Base-by-base conservation (phyloP, 2,888 invertebrate species). In the Xanthorhoe spadicearia region DNA sequence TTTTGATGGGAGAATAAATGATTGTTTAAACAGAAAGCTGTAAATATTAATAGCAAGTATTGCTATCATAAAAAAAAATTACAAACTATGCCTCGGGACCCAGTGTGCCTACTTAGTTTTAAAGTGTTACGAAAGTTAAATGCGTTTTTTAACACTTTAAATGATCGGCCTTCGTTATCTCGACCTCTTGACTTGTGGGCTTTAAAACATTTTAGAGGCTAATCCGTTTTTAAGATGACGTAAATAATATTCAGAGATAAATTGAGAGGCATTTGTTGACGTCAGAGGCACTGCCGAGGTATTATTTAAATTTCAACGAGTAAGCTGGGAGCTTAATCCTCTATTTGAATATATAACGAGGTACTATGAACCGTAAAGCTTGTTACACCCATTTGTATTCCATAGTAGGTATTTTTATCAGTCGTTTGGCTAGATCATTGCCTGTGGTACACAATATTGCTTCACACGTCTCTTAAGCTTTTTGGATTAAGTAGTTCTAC, bases 241-340 rank as follows among this genome's bases (percentile, higher is more conserved):
- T 86, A 79, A 83, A 82, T 83, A 83, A 83, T 83, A 81, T 82
- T 75, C 68, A 78, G 77, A 78, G 82, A 87, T 88, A 84, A 87
- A 87, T 83, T 77, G 80, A 70, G 72, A 69, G 64, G 77, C 81
- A 84, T 83, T 84, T 83, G 81, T 77, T 74, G 70, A 71, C 79
- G 85, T 82, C 83, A 76, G 68, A 80, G 68, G 69, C 74, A 57
- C 62, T 61, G 73, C 75, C 65, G 76, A 68, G 50, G 82, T 77
- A 83, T 87, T 87, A 88, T 88, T 87, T 77, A 87, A 86, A 86
- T 88, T 83, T 88, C 82, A 79, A 74, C 84, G 79, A 74, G 84
- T 83, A 83, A 84, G 80, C 76, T 77, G 77, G 82, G 73, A 77
- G 82, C 80, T 69, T 79, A 80, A 82, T 81, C 80, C 78, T 77